These are phyloP conservation scores for Cerastis rubricosa DNA, from an alignment of 2,888 invertebrate species.

Conservation along the genomic window DNA sequence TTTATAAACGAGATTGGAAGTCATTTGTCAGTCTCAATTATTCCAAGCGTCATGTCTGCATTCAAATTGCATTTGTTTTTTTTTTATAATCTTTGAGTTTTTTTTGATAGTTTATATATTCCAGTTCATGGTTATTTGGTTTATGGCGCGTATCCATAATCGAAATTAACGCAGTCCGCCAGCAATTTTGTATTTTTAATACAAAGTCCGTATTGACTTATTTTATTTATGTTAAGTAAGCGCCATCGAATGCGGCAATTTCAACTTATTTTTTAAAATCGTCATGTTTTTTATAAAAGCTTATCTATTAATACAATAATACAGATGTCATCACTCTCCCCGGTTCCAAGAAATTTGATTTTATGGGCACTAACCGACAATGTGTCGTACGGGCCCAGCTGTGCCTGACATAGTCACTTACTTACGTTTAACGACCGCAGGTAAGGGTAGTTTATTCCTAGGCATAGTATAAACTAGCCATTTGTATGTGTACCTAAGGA, in stretches of 20 bases:
- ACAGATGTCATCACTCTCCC: background rate
- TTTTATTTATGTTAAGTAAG: too few relatives aligned
- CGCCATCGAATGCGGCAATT: background rate
- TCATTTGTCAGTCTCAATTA: too few relatives aligned
- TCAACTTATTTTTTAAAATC: background rate
- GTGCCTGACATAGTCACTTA: slow-evolving; percentile 22
- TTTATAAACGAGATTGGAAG: too few relatives aligned
- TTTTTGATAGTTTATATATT: too few relatives aligned
- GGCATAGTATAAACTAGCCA: slow-evolving; percentile 15
- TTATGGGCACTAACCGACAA: slow-evolving; percentile 23
- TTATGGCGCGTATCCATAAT: too few relatives aligned
- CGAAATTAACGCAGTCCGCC: too few relatives aligned
- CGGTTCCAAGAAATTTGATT: slow-evolving; percentile 21
- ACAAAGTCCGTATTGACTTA: too few relatives aligned
- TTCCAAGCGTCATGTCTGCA: too few relatives aligned
- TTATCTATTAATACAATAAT: background rate
- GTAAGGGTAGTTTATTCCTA: slow-evolving; percentile 16
- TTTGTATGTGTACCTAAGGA: background rate
- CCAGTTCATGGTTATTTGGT: too few relatives aligned
- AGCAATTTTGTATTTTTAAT: too few relatives aligned
- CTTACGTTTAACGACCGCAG: slow-evolving; percentile 25
- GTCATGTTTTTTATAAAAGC: background rate
- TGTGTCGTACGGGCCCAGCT: slow-evolving; percentile 21
- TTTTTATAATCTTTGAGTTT: too few relatives aligned
- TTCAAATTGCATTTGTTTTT: too few relatives aligned